Evolutionary conservation across 2,113 vertebrate genomes (phyloP), one percentile per base, ranked within the genome.

Genomic region (Cisticola juncidis): DNA sequence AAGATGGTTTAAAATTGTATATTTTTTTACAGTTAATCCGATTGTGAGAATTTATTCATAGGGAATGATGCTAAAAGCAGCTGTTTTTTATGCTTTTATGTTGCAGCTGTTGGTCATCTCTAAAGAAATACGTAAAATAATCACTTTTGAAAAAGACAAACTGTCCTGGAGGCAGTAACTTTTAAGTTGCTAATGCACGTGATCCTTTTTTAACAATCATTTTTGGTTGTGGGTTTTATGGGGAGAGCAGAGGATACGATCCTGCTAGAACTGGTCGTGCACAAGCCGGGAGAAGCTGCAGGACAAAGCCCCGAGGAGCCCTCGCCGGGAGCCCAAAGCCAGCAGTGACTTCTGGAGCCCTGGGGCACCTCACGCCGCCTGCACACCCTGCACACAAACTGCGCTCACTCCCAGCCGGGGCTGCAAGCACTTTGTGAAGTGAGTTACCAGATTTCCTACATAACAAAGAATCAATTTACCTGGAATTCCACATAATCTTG

Each of bases 321-420:
- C 64, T 21, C 1, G 5, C 4, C 21, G 44, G 68, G 69, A 83
- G 68, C 83, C 64, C 89, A 48, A 58, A 78, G 51, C 51, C 68
- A 40, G 48, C 42, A 26, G 77, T 79, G 91, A 91, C 87, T 93
- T 64, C 81, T 29, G 21, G 36, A 96, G 91, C 94, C 91, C 94
- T 3, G 44, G 40, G 91, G 89, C 95, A 57, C 64, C 68, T 60
- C 87, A 2, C 1, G 20, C 81, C 18, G 12, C 36, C 60, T 38
- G 60, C 58, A 61, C 58, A 38, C 57, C 61, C 82, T 6, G 18
- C 72, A 35, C 40, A 5, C 23, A 56, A 51, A 60, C 69, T 9
- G 22, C 22, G 1, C 57, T 69, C 76, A 5, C 8, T 71, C 64
- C 78, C 79, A 17, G n/a, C 4, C 31, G 14, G 69, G 33, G 60